These are phyloP conservation scores for Pelagia noctiluca DNA, from an alignment of 30 jellyfish, hydroid and myxozoan genomes.

Conservation along the genomic window DNA sequence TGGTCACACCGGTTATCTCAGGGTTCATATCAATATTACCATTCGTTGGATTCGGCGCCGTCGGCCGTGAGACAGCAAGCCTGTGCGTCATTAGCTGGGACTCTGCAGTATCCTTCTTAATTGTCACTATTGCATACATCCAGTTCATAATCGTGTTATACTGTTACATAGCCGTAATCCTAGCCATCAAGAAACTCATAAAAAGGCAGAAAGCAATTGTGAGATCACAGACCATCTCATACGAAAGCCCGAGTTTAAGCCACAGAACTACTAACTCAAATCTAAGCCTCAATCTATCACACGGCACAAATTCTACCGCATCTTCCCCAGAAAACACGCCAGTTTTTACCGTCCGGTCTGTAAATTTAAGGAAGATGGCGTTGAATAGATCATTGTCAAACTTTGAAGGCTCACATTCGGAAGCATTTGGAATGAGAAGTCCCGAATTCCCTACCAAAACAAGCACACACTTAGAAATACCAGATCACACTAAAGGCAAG, in stretches of 20 bases:
- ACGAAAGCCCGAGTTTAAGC: constrained; percentile 34
- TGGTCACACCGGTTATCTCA: not conserved
- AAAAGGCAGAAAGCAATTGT: constrained; percentile 80
- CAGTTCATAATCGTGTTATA: constrained; percentile 72
- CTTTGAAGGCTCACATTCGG: constrained; percentile 46
- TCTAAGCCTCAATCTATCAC: constrained; percentile 19
- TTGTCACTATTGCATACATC: constrained; percentile 59
- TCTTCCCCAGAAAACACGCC: too few species aligned
- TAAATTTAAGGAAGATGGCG: too few species aligned
- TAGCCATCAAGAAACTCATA: constrained; percentile 50
- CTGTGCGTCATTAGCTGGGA: constrained; percentile 61
- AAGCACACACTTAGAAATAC: too few species aligned
- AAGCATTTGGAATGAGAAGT: constrained; percentile 5
- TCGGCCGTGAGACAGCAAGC: constrained; percentile 36
- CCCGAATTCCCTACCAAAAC: too few species aligned
- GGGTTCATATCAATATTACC: constrained; percentile 52
- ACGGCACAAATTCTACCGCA: constrained; percentile 38
- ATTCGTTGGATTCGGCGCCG: constrained; percentile 60
- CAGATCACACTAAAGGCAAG: too few species aligned
- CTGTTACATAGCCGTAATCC: constrained; percentile 70
- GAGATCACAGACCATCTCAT: constrained; percentile 68
- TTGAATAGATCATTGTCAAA: constrained; percentile 32
- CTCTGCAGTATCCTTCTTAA: constrained; percentile 42
- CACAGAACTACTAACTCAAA: constrained; percentile 12
- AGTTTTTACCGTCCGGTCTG: too few species aligned